Base-by-base conservation (phyloP, 2,113 vertebrate genomes). In the Carassius auratus region DNA sequence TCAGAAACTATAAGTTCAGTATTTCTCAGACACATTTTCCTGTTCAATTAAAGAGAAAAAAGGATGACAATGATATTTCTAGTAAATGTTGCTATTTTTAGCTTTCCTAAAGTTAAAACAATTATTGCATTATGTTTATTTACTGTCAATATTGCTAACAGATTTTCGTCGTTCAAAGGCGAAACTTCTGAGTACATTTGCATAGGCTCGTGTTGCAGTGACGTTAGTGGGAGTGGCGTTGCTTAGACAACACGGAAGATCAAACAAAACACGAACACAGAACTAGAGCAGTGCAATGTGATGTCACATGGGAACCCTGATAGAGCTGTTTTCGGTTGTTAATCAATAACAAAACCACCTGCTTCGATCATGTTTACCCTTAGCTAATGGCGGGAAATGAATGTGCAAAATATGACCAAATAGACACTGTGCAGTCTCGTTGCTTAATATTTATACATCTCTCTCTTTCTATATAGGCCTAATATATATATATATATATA, bases 221-320 rank as follows among this genome's bases (percentile, higher is more conserved):
- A 90, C 90, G 88, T 89, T 86, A 92, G 92, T 90, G 93, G 93
- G 93, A 87, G 91, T 91, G 89, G 90, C 84, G 94, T 95, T 90
- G 89, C 94, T 77, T 79, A n/a, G 93, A 76, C 91, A 90, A 94
- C 94, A 26, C 73, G 82, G 89, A 91, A 91, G 91, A 89, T 94
- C 91, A 86, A 92, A 87, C 93, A 94, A 91, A 95, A 95, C 93
- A 95, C 0, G 30, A 87, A 87, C 87, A 50, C 87, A 84, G 87
- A 89, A 90, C 62, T 84, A 17, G 59, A 86, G 82, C 78, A 69
- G 42, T 42, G 1, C 7, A 45, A 45, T 9, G 71, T 45, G 81
- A 83, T 50, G 68, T 80, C 73, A 76, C 88, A n/a, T 88, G 55
- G 84, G 84, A 88, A 62, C 73, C 84, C 87, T 87, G 89, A 88